These are phyloP conservation scores for Sander vitreus DNA, from an alignment of 2,113 vertebrate species.

Conservation along the genomic window DNA sequence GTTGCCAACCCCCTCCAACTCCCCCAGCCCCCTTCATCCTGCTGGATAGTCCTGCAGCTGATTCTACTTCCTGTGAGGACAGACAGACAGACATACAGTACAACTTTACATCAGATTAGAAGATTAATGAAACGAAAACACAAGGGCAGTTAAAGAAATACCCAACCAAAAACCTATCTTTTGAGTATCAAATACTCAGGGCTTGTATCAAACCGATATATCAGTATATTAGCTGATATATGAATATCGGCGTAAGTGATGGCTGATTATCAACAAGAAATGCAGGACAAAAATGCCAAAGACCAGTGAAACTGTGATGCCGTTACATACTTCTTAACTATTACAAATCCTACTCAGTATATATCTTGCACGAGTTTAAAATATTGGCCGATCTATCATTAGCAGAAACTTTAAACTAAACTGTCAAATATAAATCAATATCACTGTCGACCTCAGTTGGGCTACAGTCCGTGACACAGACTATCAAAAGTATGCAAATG, in stretches of 20 bases:
- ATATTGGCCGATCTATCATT: too few species aligned
- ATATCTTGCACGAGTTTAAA: too few species aligned
- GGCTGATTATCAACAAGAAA: neutral
- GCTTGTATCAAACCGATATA: neutral
- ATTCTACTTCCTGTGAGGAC: conserved; percentile 70
- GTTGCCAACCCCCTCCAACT: conserved; percentile 69
- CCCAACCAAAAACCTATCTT: neutral
- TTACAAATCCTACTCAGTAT: neutral
- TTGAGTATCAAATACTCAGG: neutral
- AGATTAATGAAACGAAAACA: neutral
- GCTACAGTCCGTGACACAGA: neutral
- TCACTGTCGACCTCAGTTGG: neutral
- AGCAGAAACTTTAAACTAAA: neutral
- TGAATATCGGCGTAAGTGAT: neutral
- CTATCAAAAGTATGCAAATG: neutral
- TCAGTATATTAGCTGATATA: neutral
- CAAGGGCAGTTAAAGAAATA: neutral
- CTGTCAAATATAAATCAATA: too few species aligned
- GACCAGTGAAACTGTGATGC: neutral
- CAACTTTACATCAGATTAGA: neutral
- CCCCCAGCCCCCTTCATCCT: conserved; percentile 78
- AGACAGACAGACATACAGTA: conserved; percentile 6
- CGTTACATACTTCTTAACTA: neutral
- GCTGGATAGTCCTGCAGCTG: conserved; percentile 63
- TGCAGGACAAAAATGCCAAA: too few species aligned